Base-by-base conservation (phyloP, 1,140 invertebrate species). In the Pemphigus obesinymphae region DNA sequence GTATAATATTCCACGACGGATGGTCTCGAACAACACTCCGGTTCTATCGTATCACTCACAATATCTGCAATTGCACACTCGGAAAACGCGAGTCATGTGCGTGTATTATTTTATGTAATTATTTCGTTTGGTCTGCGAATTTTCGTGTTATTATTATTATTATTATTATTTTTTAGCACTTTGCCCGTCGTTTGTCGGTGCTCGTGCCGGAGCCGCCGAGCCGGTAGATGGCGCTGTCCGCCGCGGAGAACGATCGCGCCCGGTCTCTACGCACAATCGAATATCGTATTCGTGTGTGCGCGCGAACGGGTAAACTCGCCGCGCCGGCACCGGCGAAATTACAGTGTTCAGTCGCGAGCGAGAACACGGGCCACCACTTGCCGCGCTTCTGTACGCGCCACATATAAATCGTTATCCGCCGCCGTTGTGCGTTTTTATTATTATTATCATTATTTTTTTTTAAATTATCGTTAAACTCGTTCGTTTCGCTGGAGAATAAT, bases 301-400 rank as follows among this genome's bases (percentile, higher is more conserved):
- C 55, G 76, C 76, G 55, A 61, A 63, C 76, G 76, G 76, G 53
- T 80, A 80, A 40, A 80, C 55, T 61, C 50, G 76, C 76, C 76
- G 76, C 31, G 55, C 76, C 76, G 76, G 76, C 76, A 80, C 76
- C 76, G 76, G 76, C 76, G 17, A 80, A 80, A 80, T 80, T 80
- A 63, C 37, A 26, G 53, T 31, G 76, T 80, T 80, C 76, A 80
- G 76, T 80, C 76, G 76, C 76, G 55, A 80, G 76, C 76, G 53
- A 80, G 76, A 80, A 61, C 76, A 80, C 76, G 76, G 76, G 55
- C 55, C 55, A 61, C 76, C 37, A 58, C 55, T 40, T 31, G 76
- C 76, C 76, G 76, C 76, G 76, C 76, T 80, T 17, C 50, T 29
- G 75, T 61, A 76, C 68, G 68, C 43, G 8, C 37, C 37, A 8